These are phyloP conservation scores for Petaurus breviceps DNA, from an alignment of 2,113 vertebrate species.

Conservation along the genomic window DNA sequence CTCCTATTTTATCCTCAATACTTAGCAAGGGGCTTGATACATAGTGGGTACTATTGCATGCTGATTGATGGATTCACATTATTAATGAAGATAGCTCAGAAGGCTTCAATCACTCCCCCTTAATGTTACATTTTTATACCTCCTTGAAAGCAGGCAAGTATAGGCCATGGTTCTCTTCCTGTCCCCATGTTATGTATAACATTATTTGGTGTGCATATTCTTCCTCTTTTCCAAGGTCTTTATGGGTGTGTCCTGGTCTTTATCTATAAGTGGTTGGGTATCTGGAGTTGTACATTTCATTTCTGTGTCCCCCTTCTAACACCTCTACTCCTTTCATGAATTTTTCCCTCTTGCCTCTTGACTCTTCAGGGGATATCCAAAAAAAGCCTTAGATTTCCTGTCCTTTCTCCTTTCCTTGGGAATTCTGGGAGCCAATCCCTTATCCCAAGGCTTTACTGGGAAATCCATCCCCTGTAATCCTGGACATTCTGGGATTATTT, in stretches of 20 bases:
- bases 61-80: not conserved
- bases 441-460: conserved; percentile 22
- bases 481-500: conserved; percentile 5
- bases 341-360: not conserved
- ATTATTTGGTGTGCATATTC: not conserved
- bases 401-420: not conserved
- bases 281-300: conserved; percentile 1
- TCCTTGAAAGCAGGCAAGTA: conserved; percentile 54
- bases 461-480: conserved; percentile 19
- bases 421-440: conserved; percentile 23
- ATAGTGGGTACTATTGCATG: no score
- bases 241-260: not conserved
- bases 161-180: conserved; percentile 21
- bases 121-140: not conserved
- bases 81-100: not conserved
- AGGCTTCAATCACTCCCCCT: no score
- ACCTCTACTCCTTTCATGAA: conserved; percentile 42
- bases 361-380: conserved; percentile 5
- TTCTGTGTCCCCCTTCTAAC: not conserved
- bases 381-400: conserved; percentile 27
- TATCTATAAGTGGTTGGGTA: conserved; percentile 1
- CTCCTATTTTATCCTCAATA: no score
- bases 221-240: not conserved
- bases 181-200: not conserved
- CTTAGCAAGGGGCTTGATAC: no score